phyloP scores from a whole-genome alignment of 1,140 invertebrate species.

The Drosophila biarmipes region DNA sequence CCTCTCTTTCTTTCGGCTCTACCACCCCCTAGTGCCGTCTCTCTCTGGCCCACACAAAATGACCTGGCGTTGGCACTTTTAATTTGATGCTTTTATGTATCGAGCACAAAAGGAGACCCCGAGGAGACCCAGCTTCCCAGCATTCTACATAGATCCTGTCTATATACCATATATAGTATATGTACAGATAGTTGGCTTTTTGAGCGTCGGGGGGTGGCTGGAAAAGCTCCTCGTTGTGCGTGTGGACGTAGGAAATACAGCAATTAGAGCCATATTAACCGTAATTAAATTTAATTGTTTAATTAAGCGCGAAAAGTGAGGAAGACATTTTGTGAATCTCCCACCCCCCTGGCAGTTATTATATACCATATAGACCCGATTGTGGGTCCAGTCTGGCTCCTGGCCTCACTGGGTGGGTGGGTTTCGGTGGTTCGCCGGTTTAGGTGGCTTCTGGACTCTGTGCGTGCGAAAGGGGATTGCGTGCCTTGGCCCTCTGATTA shows the following conservation, averaged over 20 bases:
- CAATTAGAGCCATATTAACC: conserved; percentile 85
- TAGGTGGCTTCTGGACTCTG: conserved; percentile 38
- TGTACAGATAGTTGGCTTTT: conserved; percentile 31
- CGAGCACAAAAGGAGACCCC: conserved; percentile 40
- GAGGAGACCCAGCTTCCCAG: conserved; percentile 23
- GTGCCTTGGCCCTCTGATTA: conserved; percentile 55
- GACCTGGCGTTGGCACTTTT: conserved; percentile 73
- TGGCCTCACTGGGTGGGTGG: conserved; percentile 29
- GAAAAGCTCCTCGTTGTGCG: conserved; percentile 54
- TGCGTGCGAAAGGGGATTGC: conserved; percentile 63
- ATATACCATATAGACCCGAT: conserved; percentile 34
- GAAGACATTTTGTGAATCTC: conserved; percentile 74
- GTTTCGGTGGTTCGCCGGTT: conserved; percentile 16
- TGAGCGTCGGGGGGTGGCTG: neutral
- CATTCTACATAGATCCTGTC: conserved; percentile 18
- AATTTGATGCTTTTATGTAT: conserved; percentile 81
- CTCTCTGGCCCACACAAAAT: conserved; percentile 26
- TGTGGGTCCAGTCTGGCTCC: conserved; percentile 12
- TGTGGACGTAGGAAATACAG: conserved; percentile 83
- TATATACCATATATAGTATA: conserved; percentile 14
- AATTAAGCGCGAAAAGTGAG: conserved; percentile 84
- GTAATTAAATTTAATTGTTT: conserved; percentile 85
- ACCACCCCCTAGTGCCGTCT: conserved; percentile 1
- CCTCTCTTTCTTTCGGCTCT: neutral
- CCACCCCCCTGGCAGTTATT: conserved; percentile 15